phyloP scores from a whole-genome alignment of 2,113 vertebrate species.

The Myrmecophaga tridactyla region DNA sequence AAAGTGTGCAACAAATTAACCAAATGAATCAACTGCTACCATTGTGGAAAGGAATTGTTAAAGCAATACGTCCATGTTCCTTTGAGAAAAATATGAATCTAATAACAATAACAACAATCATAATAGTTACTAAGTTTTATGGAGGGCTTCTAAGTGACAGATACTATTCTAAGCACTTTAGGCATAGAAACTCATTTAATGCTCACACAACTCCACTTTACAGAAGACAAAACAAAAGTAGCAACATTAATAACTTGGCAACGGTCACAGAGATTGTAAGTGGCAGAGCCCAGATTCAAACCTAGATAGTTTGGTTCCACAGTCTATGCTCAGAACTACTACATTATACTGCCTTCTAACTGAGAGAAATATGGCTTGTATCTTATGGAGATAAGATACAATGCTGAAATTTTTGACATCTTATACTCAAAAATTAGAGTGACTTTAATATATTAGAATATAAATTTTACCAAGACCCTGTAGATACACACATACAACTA shows the following conservation, averaged over 20 bases:
- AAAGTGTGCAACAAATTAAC: slow-evolving; percentile 13
- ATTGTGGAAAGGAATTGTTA: neutral
- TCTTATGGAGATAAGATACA: neutral
- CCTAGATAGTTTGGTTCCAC: neutral
- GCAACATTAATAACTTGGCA: neutral
- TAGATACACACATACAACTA: neutral
- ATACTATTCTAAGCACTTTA: neutral
- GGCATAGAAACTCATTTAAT: neutral
- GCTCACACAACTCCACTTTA: neutral
- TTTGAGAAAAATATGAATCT: neutral
- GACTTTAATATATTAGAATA: neutral
- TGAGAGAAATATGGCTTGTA: neutral
- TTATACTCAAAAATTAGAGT: neutral
- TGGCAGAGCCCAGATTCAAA: neutral
- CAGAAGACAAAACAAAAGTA: neutral
- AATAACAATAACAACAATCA: neutral
- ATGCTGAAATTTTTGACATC: neutral
- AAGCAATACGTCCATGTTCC: neutral
- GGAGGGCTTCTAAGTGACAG: neutral
- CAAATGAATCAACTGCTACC: neutral
- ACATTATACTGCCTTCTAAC: neutral
- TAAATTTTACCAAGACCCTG: neutral
- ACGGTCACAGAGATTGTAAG: neutral
- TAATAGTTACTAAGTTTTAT: neutral
- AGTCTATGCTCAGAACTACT: neutral